Conservation (phyloP, 2,113 vertebrate genomes). For the Rhynchopsitta pachyrhyncha region DNA sequence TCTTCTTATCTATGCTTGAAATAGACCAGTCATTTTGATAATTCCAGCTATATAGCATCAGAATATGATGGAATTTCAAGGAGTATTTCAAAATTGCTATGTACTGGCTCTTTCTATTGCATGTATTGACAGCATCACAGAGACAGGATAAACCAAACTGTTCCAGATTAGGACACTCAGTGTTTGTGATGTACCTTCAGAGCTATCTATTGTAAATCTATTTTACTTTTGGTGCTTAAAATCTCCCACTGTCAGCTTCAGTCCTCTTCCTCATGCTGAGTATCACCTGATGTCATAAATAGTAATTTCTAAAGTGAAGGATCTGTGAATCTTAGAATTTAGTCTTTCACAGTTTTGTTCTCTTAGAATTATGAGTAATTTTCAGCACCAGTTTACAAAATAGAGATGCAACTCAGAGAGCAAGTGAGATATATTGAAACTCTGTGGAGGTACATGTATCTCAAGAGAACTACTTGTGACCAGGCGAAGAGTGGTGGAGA, state of each 20-base stretch:
- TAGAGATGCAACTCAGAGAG: not conserved
- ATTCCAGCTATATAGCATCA: not conserved
- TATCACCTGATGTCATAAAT: not conserved
- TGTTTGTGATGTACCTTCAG: not conserved
- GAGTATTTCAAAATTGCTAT: not conserved
- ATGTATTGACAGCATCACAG: not conserved
- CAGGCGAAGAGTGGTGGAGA: not conserved
- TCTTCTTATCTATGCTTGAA: not conserved
- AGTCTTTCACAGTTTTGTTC: not conserved
- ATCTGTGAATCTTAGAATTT: not conserved
- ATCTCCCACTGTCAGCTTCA: not conserved
- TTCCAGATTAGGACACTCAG: not conserved
- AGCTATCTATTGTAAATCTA: not conserved
- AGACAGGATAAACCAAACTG: not conserved
- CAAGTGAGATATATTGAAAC: not conserved
- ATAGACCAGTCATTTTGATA: not conserved
- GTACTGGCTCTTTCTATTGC: not conserved
- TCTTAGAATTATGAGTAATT: not conserved
- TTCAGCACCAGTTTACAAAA: not conserved
- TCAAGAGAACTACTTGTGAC: not conserved
- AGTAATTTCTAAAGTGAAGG: not conserved
- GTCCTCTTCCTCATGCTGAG: not conserved
- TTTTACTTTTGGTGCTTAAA: not conserved
- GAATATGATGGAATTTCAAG: not conserved
- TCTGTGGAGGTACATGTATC: rapidly evolving